These are phyloP conservation scores for Ondatra zibethicus DNA, from an alignment of 2,113 vertebrate genomes.

Conservation along the genomic window DNA sequence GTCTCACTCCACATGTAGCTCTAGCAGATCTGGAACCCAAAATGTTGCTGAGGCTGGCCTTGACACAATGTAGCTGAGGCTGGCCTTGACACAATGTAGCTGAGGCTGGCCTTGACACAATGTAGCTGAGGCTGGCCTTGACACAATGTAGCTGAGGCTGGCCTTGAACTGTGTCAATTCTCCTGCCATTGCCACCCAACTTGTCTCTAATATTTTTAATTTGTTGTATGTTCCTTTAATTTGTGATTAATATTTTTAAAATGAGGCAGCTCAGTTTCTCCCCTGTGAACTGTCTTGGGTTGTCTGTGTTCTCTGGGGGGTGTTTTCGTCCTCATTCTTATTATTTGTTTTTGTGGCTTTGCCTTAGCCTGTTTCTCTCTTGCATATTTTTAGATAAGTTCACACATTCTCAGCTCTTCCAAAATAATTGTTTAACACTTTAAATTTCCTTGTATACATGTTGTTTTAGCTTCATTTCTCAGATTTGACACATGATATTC, in stretches of 20 bases:
- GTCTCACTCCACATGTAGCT: not conserved
- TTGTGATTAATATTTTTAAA: not conserved
- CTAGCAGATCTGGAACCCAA: not conserved
- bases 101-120: not conserved
- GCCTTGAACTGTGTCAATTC: not conserved
- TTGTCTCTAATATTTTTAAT: not conserved
- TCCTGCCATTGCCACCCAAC: not conserved
- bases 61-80: not conserved
- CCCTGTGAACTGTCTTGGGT: too few species aligned
- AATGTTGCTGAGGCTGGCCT: not conserved
- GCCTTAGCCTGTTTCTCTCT: not conserved
- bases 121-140: not conserved
- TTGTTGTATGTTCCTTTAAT: not conserved
- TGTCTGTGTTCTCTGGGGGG: rapidly evolving
- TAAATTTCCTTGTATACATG: not conserved
- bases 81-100: not conserved
- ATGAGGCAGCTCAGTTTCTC: rapidly evolving
- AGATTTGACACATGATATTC: not conserved
- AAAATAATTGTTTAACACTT: not conserved
- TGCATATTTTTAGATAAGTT: not conserved
- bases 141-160: not conserved
- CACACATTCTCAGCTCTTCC: not conserved
- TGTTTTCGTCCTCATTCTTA: not conserved
- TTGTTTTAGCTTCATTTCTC: not conserved
- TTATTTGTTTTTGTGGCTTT: not conserved